Percentiles rank a stretch among this genome's conserved stretches.
Evolutionary conservation across 1,140 invertebrate species (phyloP).

Genomic region (Formica selysi): DNA sequence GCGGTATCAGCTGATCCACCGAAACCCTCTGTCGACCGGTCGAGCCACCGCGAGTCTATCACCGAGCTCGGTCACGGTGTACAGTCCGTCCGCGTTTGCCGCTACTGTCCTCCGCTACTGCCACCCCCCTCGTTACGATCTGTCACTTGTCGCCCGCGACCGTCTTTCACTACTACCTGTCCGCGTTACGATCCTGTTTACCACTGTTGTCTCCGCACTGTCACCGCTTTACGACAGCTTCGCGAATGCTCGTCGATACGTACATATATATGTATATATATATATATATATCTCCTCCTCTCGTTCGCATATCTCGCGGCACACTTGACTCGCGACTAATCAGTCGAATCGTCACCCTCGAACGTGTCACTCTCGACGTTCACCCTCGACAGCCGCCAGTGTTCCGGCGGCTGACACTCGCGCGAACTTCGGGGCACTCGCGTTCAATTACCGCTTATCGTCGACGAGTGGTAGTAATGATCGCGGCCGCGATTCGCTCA

Average conservation of each 20-base stretch:
- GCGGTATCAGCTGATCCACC: conserved; percentile 43
- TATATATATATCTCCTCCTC: not conserved
- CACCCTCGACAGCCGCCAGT: conserved; percentile 27
- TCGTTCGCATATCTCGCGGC: not conserved
- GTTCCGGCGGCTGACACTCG: conserved; percentile 32
- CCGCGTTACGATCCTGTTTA: not conserved
- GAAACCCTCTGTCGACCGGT: conserved; percentile 6
- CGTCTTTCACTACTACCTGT: not conserved
- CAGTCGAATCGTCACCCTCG: conserved; percentile 19
- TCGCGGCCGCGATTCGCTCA: conserved; percentile 47
- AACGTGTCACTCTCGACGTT: conserved; percentile 28
- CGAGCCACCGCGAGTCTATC: conserved; percentile 2
- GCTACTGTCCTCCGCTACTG: not conserved
- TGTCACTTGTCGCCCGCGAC: conserved; percentile 16
- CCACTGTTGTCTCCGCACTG: too few species aligned
- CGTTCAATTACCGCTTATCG: conserved; percentile 42
- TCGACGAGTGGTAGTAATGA: not conserved
- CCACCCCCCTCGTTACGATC: not conserved
- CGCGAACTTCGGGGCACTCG: conserved; percentile 23
- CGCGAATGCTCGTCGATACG: not conserved
- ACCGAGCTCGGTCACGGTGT: not conserved
- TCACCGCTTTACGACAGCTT: not conserved
- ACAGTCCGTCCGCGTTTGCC: not conserved
- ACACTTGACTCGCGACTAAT: conserved; percentile 35
- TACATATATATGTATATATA: too few species aligned